Base-by-base conservation (phyloP, 2,797 vertebrate species). In the Sebastes minor region DNA sequence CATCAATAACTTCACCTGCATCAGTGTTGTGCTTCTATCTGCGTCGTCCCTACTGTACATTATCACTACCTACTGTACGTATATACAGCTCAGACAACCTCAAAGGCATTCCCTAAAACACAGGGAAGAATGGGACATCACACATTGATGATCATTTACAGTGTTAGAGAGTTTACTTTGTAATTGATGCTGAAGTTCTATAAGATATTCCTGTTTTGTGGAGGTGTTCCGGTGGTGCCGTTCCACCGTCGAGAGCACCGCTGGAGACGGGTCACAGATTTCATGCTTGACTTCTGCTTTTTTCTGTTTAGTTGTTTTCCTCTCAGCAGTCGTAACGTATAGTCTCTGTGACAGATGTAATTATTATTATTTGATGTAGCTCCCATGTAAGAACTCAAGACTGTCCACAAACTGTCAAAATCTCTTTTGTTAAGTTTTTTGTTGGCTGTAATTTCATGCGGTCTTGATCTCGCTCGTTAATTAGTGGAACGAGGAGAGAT, bases 401-500 rank as follows among this genome's bases (percentile, higher is more conserved):
- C 93, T 94, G 90, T 93, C 90, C 95, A 93, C 86, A 94, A 95
- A 94, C 96, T 97, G 96, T 96, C 97, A 97, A 91, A 93, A 91
- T 94, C 75, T 84, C 64, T 77, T 90, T 91, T 92, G 91, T 94
- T 96, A 95, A 93, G 92, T 92, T 95, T 94, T 84, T 73, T 84
- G 78, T 86, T 90, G 71, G 80, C 93, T 95, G 92, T 96, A 96
- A 97, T 97, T 97, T 96, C 95, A 96, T 91, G 94, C 95, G 95
- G 95, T 93, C 94, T 89, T 96, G 95, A 96, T 96, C 96, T 88
- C 80, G 94, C 95, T 96, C 94, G 96, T 93, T 95, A 97, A 96
- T 97, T 98, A 97, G 97, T 95, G 93, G 90, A 96, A 95, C 95
- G 95, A 96, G 95, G 94, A 96, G 95, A 89, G 90, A 95, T 92